These are phyloP conservation scores for Mus spretus DNA, from an alignment of 2,797 vertebrate species.

Conservation along the genomic window DNA sequence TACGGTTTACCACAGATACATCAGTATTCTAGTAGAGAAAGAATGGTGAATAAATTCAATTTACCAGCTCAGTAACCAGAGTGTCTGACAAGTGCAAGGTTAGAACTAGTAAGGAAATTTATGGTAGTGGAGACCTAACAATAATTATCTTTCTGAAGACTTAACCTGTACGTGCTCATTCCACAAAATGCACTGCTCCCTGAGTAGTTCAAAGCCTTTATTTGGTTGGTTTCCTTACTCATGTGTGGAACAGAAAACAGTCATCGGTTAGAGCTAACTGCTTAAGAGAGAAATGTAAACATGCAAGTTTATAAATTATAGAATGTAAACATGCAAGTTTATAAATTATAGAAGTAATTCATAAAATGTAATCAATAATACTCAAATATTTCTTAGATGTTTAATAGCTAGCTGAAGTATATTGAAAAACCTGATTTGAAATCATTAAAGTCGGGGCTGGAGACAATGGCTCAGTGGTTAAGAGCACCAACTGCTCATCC, in stretches of 20 bases:
- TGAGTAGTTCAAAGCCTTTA: background rate
- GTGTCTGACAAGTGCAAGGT: conserved; percentile 72
- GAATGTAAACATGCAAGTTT: background rate
- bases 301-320: background rate
- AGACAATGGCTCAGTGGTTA: no score
- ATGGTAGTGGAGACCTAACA: conserved; percentile 73
- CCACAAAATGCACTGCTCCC: conserved; percentile 51
- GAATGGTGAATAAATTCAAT: conserved; percentile 81
- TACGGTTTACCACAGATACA: conserved; percentile 62
- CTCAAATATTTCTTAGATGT: conserved; percentile 50
- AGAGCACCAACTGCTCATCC: no score
- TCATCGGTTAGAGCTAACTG: conserved; percentile 33
- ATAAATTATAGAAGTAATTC: conserved; percentile 43
- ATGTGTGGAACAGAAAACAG: background rate
- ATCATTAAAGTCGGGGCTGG: conserved; percentile 10
- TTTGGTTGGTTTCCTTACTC: conserved; percentile 60
- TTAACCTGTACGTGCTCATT: background rate
- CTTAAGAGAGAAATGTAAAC: conserved; percentile 25
- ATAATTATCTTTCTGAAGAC: conserved; percentile 67
- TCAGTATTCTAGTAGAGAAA: conserved; percentile 83
- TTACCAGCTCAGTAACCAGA: conserved; percentile 78
- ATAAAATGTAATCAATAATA: conserved; percentile 6
- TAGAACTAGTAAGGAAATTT: conserved; percentile 69
- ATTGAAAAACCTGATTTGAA: conserved; percentile 65
- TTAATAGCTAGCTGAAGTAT: conserved; percentile 39